phyloP scores from a whole-genome alignment of 2,888 invertebrate genomes.

The Onchidella celtica region DNA sequence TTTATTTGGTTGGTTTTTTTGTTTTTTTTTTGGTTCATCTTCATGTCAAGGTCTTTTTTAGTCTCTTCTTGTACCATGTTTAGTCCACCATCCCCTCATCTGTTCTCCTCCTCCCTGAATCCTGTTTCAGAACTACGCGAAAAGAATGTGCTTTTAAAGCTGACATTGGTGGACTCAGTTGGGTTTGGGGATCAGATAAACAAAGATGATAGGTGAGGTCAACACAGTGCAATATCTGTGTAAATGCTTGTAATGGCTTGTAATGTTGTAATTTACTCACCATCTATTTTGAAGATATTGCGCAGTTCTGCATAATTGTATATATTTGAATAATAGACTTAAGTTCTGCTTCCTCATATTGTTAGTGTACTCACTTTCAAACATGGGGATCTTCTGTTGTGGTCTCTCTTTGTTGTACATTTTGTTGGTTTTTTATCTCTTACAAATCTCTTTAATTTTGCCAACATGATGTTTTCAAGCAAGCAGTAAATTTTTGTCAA shows the following conservation, averaged over 20 bases:
- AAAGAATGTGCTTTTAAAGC: slow-evolving; percentile 82
- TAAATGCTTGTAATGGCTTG: too few relatives aligned
- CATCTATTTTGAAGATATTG: too few relatives aligned
- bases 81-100: background rate
- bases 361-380: too few relatives aligned
- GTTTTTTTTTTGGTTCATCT: background rate
- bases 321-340: too few relatives aligned
- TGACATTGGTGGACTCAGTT: slow-evolving; percentile 98
- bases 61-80: too few relatives aligned
- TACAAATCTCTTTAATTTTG: background rate
- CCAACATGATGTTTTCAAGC: too few relatives aligned
- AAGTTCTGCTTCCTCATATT: too few relatives aligned
- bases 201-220: slow-evolving; percentile 89
- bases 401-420: background rate
- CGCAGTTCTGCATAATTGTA: too few relatives aligned
- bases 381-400: too few relatives aligned
- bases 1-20: background rate
- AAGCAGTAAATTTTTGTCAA: too few relatives aligned
- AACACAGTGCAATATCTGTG: background rate
- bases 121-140: slow-evolving; percentile 81
- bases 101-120: slow-evolving; percentile 7
- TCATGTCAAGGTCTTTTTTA: background rate
- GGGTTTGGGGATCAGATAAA: slow-evolving; percentile 99
- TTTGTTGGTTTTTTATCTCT: background rate
- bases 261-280: too few relatives aligned